These are phyloP conservation scores for Caenorhabditis panamensis DNA, from an alignment of 2,888 invertebrate genomes.

Conservation along the genomic window DNA sequence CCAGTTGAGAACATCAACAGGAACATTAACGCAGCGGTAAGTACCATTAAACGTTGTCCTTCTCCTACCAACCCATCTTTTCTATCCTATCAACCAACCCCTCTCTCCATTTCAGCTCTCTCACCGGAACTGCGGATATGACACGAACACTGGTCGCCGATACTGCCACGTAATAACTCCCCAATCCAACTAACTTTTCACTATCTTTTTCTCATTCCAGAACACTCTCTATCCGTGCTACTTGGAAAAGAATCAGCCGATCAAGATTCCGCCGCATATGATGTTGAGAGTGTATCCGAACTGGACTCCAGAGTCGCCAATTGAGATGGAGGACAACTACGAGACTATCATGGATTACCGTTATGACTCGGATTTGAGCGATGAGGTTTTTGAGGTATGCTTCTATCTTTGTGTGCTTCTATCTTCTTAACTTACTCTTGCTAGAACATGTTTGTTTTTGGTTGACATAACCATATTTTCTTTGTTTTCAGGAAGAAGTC, in stretches of 20 bases:
- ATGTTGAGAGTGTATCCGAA: constrained; percentile 14
- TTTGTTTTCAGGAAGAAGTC: constrained; percentile 18
- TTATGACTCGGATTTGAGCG: constrained; percentile 36
- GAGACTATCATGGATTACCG: constrained; percentile 52
- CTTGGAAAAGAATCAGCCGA: constrained; percentile 10
- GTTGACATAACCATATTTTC: no score
- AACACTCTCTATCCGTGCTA: constrained; percentile 43
- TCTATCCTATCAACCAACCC: constrained; percentile 7
- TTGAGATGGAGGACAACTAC: constrained; percentile 35
- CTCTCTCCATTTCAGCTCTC: constrained; percentile 23
- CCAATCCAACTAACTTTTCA: constrained; percentile 32
- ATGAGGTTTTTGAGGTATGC: constrained; percentile 55
- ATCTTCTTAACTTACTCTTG: constrained; percentile 11
- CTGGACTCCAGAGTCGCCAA: background rate
- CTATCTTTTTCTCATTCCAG: constrained; percentile 42
- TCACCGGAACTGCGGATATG: constrained; percentile 45
- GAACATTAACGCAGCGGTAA: constrained; percentile 49
- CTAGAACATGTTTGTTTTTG: no score
- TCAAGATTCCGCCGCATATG: constrained; percentile 15
- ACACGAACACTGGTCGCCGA: constrained; percentile 28
- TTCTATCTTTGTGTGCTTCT: constrained; percentile 28
- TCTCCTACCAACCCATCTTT: no score
- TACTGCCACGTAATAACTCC: constrained; percentile 43
- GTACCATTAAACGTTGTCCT: no score
- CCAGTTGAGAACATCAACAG: constrained; percentile 36